phyloP scores from a whole-genome alignment of 2,113 vertebrate genomes.

The Dromiciops gliroides region DNA sequence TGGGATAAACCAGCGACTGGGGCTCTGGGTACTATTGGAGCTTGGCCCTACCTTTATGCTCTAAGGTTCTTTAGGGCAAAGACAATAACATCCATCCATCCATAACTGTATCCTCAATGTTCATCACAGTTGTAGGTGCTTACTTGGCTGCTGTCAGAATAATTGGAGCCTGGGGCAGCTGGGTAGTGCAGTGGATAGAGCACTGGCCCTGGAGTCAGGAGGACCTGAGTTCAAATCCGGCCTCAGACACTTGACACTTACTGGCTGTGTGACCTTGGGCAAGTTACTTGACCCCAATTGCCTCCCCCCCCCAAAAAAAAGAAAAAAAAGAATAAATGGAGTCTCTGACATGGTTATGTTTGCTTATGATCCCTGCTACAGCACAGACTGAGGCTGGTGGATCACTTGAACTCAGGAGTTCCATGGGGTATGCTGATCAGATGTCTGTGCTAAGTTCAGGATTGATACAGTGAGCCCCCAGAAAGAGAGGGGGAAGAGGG shows the following conservation, averaged over 20 bases:
- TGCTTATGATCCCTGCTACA: not conserved
- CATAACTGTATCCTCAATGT: not conserved
- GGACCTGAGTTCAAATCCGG: too few relatives aligned
- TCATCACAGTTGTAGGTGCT: not conserved
- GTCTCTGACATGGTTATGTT: not conserved
- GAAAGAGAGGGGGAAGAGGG: not conserved
- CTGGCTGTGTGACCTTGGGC: too few relatives aligned
- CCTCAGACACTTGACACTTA: too few relatives aligned
- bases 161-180: not conserved
- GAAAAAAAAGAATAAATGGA: too few relatives aligned
- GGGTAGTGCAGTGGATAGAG: too few relatives aligned
- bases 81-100: not conserved
- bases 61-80: not conserved
- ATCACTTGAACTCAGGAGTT: not conserved
- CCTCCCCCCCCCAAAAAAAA: too few relatives aligned
- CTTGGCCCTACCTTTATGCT: not conserved
- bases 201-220: too few relatives aligned
- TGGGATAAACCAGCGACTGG: not conserved
- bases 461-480: not conserved
- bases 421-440: not conserved
- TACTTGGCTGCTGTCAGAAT: not conserved
- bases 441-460: not conserved
- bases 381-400: not conserved
- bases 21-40: not conserved
- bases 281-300: too few relatives aligned